These are phyloP conservation scores for Trileptium ribeirensis DNA, from an alignment of 2,888 invertebrate genomes.

Conservation along the genomic window DNA sequence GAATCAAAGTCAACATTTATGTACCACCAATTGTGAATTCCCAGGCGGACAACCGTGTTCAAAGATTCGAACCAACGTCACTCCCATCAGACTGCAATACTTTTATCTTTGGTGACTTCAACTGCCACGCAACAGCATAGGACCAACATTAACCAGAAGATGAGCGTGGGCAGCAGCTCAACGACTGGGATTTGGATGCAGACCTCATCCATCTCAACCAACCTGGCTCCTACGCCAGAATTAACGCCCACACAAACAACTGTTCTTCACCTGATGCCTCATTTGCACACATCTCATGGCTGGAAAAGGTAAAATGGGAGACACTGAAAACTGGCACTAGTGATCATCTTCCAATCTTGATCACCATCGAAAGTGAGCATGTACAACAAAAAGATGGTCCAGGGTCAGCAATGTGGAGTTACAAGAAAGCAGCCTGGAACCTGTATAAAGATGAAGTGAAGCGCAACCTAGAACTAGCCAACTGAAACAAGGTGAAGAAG, in stretches of 20 bases:
- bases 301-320: background rate
- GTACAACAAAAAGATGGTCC: background rate
- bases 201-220: background rate
- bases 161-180: background rate
- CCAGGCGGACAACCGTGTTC: background rate
- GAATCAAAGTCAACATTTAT: slow-evolving; percentile 1
- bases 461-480: background rate
- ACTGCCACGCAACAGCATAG: background rate
- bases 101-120: background rate
- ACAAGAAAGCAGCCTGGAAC: background rate
- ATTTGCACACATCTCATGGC: background rate
- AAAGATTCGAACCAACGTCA: background rate
- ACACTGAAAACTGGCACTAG: background rate
- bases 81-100: background rate
- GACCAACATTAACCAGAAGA: background rate
- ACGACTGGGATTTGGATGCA: background rate
- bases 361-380: background rate
- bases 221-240: background rate
- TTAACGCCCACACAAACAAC: background rate
- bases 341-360: background rate
- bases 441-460: background rate
- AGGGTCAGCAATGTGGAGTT: background rate
- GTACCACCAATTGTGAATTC: background rate
- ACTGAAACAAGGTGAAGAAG: background rate
- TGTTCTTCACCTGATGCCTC: background rate